These are phyloP conservation scores for Tetramorium simillimum DNA, from an alignment of 1,140 invertebrate species.

Conservation along the genomic window DNA sequence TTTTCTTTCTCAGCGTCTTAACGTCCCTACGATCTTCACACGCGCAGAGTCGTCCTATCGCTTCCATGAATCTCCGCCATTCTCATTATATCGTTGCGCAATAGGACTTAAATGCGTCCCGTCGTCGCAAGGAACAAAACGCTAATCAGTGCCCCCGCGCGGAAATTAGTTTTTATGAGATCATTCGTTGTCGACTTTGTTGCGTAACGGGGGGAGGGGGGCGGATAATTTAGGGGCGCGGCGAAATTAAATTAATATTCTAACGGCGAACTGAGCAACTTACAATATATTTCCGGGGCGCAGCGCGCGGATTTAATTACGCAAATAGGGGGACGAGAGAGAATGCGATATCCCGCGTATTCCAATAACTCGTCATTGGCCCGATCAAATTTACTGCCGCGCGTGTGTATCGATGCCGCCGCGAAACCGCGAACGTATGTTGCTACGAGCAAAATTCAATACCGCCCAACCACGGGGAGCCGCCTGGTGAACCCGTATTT, in stretches of 20 bases:
- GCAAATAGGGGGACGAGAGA: slow-evolving; percentile 24
- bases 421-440: slow-evolving; percentile 50
- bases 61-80: slow-evolving; percentile 55
- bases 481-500: slow-evolving; percentile 39
- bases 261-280: background rate
- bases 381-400: slow-evolving; percentile 50
- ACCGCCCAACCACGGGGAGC: slow-evolving; percentile 15
- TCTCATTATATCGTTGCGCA: slow-evolving; percentile 58
- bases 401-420: slow-evolving; percentile 48
- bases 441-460: slow-evolving; percentile 57
- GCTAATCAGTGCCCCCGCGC: background rate
- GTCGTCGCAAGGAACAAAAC: background rate
- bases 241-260: slow-evolving; percentile 10
- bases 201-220: background rate
- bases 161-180: background rate
- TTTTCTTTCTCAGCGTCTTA: slow-evolving; percentile 63
- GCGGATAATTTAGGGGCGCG: background rate
- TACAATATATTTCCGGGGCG: slow-evolving; percentile 22
- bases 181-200: background rate
- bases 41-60: slow-evolving; percentile 54
- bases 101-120: slow-evolving; percentile 18
- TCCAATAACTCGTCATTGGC: slow-evolving; percentile 52
- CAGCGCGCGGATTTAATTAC: slow-evolving; percentile 41
- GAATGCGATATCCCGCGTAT: slow-evolving; percentile 45
- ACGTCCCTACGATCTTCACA: slow-evolving; percentile 66